Base-by-base conservation (phyloP, 2,797 vertebrate species). In the Gila robusta region DNA sequence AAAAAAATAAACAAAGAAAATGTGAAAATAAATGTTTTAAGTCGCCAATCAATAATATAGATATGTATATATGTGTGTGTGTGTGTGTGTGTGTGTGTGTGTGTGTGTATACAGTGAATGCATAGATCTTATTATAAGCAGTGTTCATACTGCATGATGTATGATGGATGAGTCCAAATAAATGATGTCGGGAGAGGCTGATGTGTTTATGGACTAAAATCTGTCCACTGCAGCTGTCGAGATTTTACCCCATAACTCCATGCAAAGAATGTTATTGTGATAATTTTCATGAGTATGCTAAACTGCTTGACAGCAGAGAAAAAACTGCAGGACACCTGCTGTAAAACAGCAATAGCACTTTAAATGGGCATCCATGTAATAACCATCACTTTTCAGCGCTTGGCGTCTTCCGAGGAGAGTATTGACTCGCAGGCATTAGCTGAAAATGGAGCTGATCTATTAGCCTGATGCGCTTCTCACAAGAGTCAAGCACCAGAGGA, bases 191-290 rank as follows among this genome's bases (percentile, higher is more conserved):
- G 59, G 77, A 44, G 78, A 64, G 71, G 80, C 83, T 88, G 88
- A 86, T 87, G 85, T 88, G 80, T 91, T 92, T 87, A 90, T 87
- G 87, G 77, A 59, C 71, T 78, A 44, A 66, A 86, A 64, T 85
- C 84, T 84, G 84, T 66, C 72, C 77, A 71, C 76, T 83, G 64
- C 71, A 83, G 87, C 77, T 74, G 81, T 78, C 41, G 26, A 85
- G 86, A 86, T 90, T 86, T 17, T 81, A 64, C 80, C 73, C 32
- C 70, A 74, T 28, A 87, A 79, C 26, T 87, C 85, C 5, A 37
- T 5, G 37, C 62, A 41, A 71, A 79, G n/a, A 90, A 86, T 62
- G 79, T 83, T 90, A 90, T 85, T 77, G 41, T 83, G 47, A 86
- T 85, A 70, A 86, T 90, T 84, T 88, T 81, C 77, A 82, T 89